phyloP scores from a whole-genome alignment of 2,113 vertebrate genomes.

The Atlantisia rogersi region DNA sequence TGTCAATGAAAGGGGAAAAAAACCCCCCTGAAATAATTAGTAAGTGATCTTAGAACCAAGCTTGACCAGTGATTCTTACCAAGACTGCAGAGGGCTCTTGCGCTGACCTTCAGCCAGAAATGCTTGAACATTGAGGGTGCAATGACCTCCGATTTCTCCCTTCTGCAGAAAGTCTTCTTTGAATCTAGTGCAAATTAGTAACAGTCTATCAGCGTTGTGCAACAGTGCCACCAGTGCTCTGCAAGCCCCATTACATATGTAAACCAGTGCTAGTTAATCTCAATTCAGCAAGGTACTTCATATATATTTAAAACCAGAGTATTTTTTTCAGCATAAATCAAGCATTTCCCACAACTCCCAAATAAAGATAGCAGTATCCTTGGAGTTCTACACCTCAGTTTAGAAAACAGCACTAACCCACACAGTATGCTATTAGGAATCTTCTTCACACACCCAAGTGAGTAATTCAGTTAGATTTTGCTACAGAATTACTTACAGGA shows the following conservation, averaged over 20 bases:
- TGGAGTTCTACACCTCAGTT: neutral
- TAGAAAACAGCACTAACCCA: neutral
- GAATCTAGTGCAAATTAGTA: conserved; percentile 68
- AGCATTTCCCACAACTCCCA: neutral
- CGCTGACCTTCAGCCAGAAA: conserved; percentile 87
- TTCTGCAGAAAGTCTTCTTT: conserved; percentile 91
- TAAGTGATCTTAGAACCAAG: neutral
- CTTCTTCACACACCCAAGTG: neutral
- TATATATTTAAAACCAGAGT: neutral
- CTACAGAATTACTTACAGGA: neutral
- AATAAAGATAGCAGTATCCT: neutral
- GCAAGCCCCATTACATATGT: neutral
- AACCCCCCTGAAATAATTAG: neutral
- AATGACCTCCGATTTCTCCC: conserved; percentile 90
- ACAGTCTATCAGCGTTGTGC: neutral
- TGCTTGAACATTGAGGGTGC: conserved; percentile 75
- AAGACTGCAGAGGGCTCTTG: conserved; percentile 96
- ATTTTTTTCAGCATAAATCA: neutral
- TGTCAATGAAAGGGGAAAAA: neutral
- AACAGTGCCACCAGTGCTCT: neutral
- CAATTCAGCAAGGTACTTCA: neutral
- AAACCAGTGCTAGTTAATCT: neutral
- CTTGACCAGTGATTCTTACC: conserved; percentile 77
- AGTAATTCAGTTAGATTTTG: neutral
- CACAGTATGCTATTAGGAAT: neutral